Evolutionary conservation across 1,140 invertebrate genomes (phyloP).

Genomic region (Pachypeltis micranthus): DNA sequence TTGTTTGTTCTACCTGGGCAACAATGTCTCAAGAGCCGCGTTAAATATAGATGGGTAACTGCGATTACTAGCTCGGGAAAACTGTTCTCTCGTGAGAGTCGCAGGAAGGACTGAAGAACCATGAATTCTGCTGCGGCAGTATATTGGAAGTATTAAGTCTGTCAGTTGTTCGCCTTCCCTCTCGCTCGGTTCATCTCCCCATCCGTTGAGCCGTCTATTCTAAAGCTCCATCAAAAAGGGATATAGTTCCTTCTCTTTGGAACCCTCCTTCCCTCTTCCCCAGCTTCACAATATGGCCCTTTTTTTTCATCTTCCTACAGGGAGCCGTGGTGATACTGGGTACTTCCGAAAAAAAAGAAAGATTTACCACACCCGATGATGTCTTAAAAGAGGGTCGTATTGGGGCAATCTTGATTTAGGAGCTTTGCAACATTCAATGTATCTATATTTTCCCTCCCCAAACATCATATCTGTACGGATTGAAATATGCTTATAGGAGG

Average conservation of each 20-base stretch:
- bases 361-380: no score
- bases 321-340: no score
- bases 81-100: not conserved
- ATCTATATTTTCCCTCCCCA: no score
- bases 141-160: constrained; percentile 3
- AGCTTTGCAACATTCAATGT: no score
- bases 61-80: not conserved
- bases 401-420: no score
- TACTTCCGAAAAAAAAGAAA: no score
- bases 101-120: not conserved
- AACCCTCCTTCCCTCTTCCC: not conserved
- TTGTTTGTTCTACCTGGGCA: not conserved
- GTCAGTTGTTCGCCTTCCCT: constrained; percentile 2
- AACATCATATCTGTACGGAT: no score
- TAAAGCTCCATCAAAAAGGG: not conserved
- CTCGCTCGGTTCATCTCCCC: not conserved
- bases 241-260: not conserved
- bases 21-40: not conserved
- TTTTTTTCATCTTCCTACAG: no score
- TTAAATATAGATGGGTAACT: constrained; percentile 1
- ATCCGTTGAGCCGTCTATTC: not conserved
- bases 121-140: constrained; percentile 2
- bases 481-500: no score
- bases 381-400: no score
- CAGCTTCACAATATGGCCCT: not conserved